Percentiles rank a stretch among this genome's conserved stretches.
These are phyloP conservation scores for Tachina lurida DNA, from an alignment of 2,888 invertebrate genomes.

Conservation along the genomic window DNA sequence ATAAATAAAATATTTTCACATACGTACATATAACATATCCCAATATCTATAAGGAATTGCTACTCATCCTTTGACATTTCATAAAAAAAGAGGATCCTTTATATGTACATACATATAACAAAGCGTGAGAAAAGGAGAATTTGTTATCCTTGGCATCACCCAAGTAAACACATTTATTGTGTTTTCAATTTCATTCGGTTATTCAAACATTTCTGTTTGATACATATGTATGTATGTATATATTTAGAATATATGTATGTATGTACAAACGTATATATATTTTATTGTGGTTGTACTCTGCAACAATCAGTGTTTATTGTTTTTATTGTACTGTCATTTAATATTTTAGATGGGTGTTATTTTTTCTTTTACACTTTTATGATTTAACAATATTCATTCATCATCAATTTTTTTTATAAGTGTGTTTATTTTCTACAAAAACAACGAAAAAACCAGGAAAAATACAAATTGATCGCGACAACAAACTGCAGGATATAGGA, in stretches of 20 bases:
- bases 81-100: conserved; percentile 10
- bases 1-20: conserved; percentile 3
- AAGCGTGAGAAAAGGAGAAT: conserved; percentile 67
- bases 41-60: conserved; percentile 9
- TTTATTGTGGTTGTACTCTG: not conserved
- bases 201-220: conserved; percentile 22
- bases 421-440: conserved; percentile 22
- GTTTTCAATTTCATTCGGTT: conserved; percentile 22
- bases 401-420: conserved; percentile 34
- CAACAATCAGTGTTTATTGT: not conserved
- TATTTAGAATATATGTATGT: too few species aligned
- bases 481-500: conserved; percentile 2
- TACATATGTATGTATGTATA: not conserved
- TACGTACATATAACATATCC: not conserved
- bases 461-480: conserved; percentile 43
- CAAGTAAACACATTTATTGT: conserved; percentile 64
- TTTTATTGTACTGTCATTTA: conserved; percentile 32
- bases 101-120: not conserved
- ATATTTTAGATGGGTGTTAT: conserved; percentile 50
- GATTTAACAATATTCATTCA: conserved; percentile 40
- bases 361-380: conserved; percentile 54
- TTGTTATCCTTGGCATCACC: conserved; percentile 63
- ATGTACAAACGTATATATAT: too few species aligned
- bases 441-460: conserved; percentile 51
- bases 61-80: conserved; percentile 60